These are phyloP conservation scores for Oligia latruncula DNA, from an alignment of 2,888 invertebrate genomes.

Conservation along the genomic window DNA sequence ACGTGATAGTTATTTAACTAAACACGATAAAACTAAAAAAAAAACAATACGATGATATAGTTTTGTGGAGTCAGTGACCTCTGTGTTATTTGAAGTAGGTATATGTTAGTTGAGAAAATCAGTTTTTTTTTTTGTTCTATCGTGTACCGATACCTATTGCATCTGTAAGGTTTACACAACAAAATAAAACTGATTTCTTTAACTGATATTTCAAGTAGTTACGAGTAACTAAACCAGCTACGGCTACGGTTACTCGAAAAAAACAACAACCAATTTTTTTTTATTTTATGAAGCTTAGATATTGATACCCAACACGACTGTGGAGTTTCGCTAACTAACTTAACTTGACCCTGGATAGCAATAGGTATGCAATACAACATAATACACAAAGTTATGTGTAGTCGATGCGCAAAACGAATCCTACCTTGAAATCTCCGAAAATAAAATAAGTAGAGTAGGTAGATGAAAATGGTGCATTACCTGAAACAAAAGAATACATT, in stretches of 20 bases:
- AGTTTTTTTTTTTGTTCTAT: background rate
- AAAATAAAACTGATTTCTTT: background rate
- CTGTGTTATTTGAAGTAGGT: background rate
- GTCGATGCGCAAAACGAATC: background rate
- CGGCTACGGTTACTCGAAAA: background rate
- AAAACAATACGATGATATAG: background rate
- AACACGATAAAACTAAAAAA: background rate
- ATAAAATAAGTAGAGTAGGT: background rate
- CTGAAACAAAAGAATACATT: slow-evolving; percentile 41
- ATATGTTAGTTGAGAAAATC: background rate
- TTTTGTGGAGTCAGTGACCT: background rate
- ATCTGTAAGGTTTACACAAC: background rate
- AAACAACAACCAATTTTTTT: no score
- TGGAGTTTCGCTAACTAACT: no score
- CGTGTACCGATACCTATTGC: background rate
- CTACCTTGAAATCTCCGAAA: slow-evolving; percentile 11
- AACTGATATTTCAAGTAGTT: background rate
- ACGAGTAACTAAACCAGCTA: background rate
- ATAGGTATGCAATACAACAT: background rate
- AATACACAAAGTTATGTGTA: background rate
- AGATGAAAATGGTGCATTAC: slow-evolving; percentile 30
- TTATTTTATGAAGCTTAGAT: no score
- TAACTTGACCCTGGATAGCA: no score
- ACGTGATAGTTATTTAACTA: background rate
- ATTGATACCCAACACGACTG: no score